A percentile compares a stretch with the other conserved stretches of the same genome.
Evolutionary conservation across 2,888 invertebrate genomes (phyloP).

Genomic region (Eupithecia subfuscata): DNA sequence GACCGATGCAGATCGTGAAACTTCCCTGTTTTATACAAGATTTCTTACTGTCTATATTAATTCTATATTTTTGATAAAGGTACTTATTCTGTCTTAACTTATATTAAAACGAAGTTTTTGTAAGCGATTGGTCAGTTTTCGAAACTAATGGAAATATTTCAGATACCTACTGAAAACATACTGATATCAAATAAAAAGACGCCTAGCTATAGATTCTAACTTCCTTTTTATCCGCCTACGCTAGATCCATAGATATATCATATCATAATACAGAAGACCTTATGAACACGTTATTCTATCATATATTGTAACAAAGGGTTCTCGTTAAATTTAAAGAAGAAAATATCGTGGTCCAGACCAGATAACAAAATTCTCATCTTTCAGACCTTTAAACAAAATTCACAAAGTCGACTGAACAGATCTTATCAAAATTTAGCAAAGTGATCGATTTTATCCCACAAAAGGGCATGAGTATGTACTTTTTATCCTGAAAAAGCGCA

Average conservation of each 20-base stretch:
- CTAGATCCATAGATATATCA: neutral
- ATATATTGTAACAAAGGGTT: neutral
- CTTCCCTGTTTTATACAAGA: conserved; percentile 25
- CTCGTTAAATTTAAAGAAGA: neutral
- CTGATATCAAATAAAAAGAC: too few species aligned
- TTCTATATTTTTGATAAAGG: neutral
- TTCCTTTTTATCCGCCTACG: neutral
- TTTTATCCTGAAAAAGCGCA: neutral
- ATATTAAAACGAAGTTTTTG: too few species aligned
- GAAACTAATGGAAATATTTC: neutral
- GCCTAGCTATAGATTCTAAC: too few species aligned
- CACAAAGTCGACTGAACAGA: too few species aligned
- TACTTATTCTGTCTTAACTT: neutral
- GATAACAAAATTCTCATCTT: neutral
- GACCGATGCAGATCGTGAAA: conserved; percentile 35
- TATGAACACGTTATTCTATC: neutral
- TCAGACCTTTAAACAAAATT: neutral
- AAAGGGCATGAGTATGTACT: neutral
- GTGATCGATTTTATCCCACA: too few species aligned
- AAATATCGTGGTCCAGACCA: neutral
- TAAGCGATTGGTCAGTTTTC: too few species aligned
- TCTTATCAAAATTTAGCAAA: too few species aligned
- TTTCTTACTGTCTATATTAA: neutral
- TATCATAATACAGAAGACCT: too few species aligned
- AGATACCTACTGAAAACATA: neutral